A percentile compares a stretch with the other conserved stretches of the same genome.
phyloP scores from a whole-genome alignment of 2,888 invertebrate species.

The Cremastinae sp. region DNA sequence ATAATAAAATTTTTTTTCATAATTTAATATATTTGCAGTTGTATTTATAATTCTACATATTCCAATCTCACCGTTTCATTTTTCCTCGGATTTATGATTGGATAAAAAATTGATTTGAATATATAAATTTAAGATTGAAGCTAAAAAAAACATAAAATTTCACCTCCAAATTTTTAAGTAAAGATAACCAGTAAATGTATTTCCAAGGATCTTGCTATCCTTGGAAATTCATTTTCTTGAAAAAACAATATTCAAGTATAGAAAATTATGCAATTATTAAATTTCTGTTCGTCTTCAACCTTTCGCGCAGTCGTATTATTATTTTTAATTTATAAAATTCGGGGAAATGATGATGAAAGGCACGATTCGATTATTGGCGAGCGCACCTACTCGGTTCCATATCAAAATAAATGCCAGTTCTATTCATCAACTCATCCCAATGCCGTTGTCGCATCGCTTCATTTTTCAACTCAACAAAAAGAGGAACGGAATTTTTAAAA shows the following conservation, averaged over 20 bases:
- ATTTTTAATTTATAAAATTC: conserved; percentile 6
- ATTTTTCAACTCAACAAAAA: conserved; percentile 95
- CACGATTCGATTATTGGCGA: conserved; percentile 44
- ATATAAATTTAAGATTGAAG: background rate
- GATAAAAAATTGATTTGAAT: conserved; percentile 28
- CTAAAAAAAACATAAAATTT: conserved; percentile 42
- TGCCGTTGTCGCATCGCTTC: conserved; percentile 94
- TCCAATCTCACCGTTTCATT: conserved; percentile 55
- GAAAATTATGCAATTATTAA: too few species aligned
- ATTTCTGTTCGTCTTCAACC: too few species aligned
- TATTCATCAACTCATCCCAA: conserved; percentile 93
- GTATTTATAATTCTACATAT: background rate
- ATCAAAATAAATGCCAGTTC: conserved; percentile 91
- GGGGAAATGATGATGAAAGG: conserved; percentile 1
- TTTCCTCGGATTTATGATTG: conserved; percentile 27
- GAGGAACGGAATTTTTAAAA: conserved; percentile 92
- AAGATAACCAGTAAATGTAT: too few species aligned
- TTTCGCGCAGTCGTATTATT: too few species aligned
- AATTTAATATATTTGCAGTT: background rate
- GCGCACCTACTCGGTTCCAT: conserved; percentile 87
- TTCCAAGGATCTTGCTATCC: too few species aligned
- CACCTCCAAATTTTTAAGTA: background rate
- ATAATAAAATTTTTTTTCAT: conserved; percentile 1
- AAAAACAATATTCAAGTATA: too few species aligned
- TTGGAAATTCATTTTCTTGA: too few species aligned